These are phyloP conservation scores for Prionace glauca DNA, from an alignment of 2,797 vertebrate genomes.

Conservation along the genomic window DNA sequence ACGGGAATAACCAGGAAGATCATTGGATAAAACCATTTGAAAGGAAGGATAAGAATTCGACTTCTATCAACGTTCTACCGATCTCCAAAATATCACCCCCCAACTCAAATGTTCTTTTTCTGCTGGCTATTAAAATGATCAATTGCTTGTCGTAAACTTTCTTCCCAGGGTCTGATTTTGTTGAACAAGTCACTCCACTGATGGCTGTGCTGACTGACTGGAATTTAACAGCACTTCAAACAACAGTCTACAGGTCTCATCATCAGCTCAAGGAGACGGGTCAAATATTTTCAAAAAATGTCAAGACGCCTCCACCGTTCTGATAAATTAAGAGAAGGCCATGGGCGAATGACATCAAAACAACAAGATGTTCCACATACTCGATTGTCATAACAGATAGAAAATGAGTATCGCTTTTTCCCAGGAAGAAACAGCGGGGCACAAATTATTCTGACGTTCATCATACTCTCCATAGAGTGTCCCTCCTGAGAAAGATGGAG, in stretches of 20 bases:
- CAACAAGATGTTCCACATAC: slow-evolving; percentile 9
- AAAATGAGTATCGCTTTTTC: neutral
- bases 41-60: neutral
- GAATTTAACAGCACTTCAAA: neutral
- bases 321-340: neutral
- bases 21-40: neutral
- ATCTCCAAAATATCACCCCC: neutral
- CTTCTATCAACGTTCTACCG: neutral
- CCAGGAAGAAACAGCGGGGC: neutral
- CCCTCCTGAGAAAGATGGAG: neutral
- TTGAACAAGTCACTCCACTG: neutral
- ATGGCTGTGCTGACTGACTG: neutral
- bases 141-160: neutral
- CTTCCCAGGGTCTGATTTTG: neutral
- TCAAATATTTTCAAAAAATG: neutral
- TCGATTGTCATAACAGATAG: neutral
- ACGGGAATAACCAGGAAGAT: neutral
- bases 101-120: neutral
- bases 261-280: neutral
- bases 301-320: neutral
- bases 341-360: neutral
- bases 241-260: neutral
- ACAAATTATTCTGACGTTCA: neutral
- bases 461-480: neutral
- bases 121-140: neutral